Evolutionary conservation across 2,113 vertebrate genomes (phyloP), one percentile per base, ranked within the genome.

Genomic region (Acanthisitta chloris): DNA sequence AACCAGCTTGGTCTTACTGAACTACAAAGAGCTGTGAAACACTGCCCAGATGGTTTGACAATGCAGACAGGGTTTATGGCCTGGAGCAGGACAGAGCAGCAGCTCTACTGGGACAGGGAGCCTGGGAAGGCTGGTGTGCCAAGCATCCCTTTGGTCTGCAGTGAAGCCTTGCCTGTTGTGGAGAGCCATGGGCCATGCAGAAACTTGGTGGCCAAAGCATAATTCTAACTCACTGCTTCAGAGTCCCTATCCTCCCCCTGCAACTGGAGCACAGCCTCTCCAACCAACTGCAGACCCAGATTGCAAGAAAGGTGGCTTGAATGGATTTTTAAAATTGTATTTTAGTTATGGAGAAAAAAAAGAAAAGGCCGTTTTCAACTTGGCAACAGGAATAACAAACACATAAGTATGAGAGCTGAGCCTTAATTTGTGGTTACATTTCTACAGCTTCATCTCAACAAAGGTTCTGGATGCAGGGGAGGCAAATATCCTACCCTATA

Each of bases 241-340:
- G 17, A 43, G 16, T 55, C 6, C 38, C 18, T 20, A n/a, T 54
- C 28, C 18, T 73, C 40, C 66, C 3, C 0, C 29, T 59, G 46
- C 20, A 90, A 10, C 15, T 5, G 1, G 16, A 69, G 48, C 9
- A 6, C 40, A 80, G 42, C 15, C 34, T 69, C 49, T 87, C 29
- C 28, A 20, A 24, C 16, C 6, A 4, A 1, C 8, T 23, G 4
- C 10, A 61, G 64, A 69, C 16, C 3, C 15, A 59, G 33, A 74
- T 0, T 15, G 33, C 11, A 40, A 90, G 24, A 79, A 86, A 59
- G 17, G 6, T 28, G 15, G 8, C 14, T 54, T 43, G 65, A 70
- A 0, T 9, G 9, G 29, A 29, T 43, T 80, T 59, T 65, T 3
- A 0, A 3, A 31, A 34, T 2, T 36, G 17, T 59, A 8, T 45